Conservation (phyloP, 2,113 vertebrate species). For the Pelusios castaneus region DNA sequence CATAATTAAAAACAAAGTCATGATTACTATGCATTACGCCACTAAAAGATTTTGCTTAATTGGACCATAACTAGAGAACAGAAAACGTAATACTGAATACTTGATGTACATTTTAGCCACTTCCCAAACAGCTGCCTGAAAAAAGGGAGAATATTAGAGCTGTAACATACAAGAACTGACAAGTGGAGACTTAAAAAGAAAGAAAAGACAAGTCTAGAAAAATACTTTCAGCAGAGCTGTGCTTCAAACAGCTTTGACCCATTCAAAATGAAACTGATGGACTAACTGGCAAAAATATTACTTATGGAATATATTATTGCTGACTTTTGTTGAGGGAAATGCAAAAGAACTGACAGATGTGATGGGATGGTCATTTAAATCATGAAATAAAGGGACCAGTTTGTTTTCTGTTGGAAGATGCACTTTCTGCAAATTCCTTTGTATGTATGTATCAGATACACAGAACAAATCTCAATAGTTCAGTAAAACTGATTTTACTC, state of each 20-base stretch:
- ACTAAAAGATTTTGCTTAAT: conserved; percentile 42
- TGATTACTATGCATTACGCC: conserved; percentile 39
- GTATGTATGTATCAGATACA: not conserved
- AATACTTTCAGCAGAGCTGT: conserved; percentile 56
- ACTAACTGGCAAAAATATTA: conserved; percentile 20
- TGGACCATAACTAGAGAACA: conserved; percentile 15
- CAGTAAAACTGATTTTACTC: not conserved
- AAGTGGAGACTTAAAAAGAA: conserved; percentile 44
- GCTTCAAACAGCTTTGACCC: conserved; percentile 27
- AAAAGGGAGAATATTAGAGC: conserved; percentile 17
- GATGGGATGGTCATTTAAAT: not conserved
- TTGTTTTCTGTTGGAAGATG: not conserved
- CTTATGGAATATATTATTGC: conserved; percentile 1
- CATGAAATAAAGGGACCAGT: not conserved
- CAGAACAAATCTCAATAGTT: not conserved
- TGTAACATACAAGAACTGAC: conserved; percentile 1
- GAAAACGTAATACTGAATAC: not conserved
- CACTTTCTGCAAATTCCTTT: not conserved
- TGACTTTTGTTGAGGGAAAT: conserved; percentile 17
- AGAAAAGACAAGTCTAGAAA: conserved; percentile 60
- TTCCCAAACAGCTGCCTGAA: conserved; percentile 16
- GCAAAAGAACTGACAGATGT: not conserved
- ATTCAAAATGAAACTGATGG: conserved; percentile 27
- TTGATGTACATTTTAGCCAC: conserved; percentile 31
- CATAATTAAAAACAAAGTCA: conserved; percentile 37